Conservation (phyloP, 2,888 invertebrate species). For the Eurois occulta region DNA sequence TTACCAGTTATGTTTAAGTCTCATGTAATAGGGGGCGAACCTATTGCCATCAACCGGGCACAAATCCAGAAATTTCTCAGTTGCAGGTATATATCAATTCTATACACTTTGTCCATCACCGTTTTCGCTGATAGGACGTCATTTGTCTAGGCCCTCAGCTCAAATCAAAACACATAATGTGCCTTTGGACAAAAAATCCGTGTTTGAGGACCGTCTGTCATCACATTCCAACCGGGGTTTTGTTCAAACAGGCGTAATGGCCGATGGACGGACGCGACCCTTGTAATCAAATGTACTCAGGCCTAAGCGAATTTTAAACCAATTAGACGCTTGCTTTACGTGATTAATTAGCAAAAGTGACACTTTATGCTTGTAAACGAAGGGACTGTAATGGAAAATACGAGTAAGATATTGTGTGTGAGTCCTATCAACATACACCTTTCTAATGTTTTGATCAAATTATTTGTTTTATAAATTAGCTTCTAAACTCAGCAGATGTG, state of each 20-base stretch:
- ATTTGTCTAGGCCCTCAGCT: not conserved
- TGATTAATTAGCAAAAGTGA: constrained; percentile 37
- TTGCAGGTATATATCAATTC: too few species aligned
- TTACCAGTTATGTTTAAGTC: too few species aligned
- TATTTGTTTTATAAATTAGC: constrained; percentile 1
- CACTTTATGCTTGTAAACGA: not conserved
- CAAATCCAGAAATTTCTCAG: too few species aligned
- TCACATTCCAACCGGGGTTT: constrained; percentile 32
- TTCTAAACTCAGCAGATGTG: not conserved
- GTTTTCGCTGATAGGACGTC: not conserved
- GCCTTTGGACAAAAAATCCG: constrained; percentile 18
- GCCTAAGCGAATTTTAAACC: constrained; percentile 46
- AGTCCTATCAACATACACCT: not conserved
- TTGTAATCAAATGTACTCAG: constrained; percentile 48
- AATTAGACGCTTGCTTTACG: constrained; percentile 24
- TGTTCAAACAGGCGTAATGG: constrained; percentile 33
- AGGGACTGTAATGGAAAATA: not conserved
- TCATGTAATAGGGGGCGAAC: too few species aligned
- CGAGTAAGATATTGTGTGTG: not conserved
- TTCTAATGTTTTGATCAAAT: not conserved
- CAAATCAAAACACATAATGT: constrained; percentile 1
- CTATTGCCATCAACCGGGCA: too few species aligned
- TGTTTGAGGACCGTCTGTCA: constrained; percentile 27
- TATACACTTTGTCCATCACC: not conserved
- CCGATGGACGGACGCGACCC: constrained; percentile 25